Evolutionary conservation across 2,888 invertebrate genomes (phyloP), one percentile per base, ranked within the genome.

Genomic region (Drosophila meridiana): DNA sequence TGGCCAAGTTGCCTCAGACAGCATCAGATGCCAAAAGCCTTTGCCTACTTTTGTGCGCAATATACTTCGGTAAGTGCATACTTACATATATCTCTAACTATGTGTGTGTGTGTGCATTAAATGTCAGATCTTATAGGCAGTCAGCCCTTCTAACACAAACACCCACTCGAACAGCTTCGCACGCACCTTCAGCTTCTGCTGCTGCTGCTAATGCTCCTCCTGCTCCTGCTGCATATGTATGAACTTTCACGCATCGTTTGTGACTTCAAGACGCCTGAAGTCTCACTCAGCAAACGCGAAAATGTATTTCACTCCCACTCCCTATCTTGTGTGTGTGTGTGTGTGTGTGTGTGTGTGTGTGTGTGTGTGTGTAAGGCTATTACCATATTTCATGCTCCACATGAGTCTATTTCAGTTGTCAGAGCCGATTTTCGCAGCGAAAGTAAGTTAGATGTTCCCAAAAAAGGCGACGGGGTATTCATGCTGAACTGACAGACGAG

Each of bases 361-460:
- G 45, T 47, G 28, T n/a, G 30, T 45, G 59, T 56, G 52, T 59
- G 59, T 43, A 38, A 40, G 40, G 78, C 83, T 76, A 83, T 86
- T 86, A 87, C 81, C 88, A 89, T 87, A 87, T 85, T 85, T 87
- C 86, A 87, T 87, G 86, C 90, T 73, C 81, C 74, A 69, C 79
- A 79, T 69, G 78, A 70, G 81, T 74, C 89, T 76, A 80, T 83
- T 87, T 74, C 75, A 74, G 75, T 76, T 87, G 89, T 85, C 83
- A 80, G 80, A 59, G 69, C 60, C 69, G 62, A 62, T 79, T 60
- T 71, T 60, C 61, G 58, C 14, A 36, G 69, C 48, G n/a, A 63
- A 60, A 69, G 60, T 68, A 66, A 75, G 73, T 71, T 72, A 63
- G 76, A 67, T 65, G 64, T 67, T 76, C 58, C 38, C 59, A 34